Conservation (phyloP, 2,888 invertebrate genomes). For the Chrysolina americana region DNA sequence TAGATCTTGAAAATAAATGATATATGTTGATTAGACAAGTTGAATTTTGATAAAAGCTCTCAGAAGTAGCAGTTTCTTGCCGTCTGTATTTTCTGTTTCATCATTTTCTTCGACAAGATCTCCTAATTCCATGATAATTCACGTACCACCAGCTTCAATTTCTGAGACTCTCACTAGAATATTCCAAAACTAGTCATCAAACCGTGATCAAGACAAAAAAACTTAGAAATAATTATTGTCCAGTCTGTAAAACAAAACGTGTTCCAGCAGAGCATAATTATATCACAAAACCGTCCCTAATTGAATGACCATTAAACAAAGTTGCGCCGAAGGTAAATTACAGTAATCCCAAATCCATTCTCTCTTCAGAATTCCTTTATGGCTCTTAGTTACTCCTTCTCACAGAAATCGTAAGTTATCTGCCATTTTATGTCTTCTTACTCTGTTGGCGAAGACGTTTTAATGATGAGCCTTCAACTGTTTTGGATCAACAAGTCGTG, state of each 20-base stretch:
- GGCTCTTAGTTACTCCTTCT: conserved; percentile 1
- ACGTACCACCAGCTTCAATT: background rate
- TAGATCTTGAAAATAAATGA: too few species aligned
- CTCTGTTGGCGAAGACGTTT: conserved; percentile 13
- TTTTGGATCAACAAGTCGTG: conserved; percentile 24
- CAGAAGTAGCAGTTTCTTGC: too few species aligned
- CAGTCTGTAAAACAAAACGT: background rate
- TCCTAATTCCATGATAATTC: too few species aligned
- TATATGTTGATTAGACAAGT: too few species aligned
- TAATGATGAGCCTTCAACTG: conserved; percentile 24
- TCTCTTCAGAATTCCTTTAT: conserved; percentile 17
- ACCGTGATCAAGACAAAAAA: too few species aligned
- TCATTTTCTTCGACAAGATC: too few species aligned
- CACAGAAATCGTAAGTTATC: conserved; percentile 29
- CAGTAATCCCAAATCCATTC: conserved; percentile 26
- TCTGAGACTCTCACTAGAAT: background rate
- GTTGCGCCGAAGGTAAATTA: conserved; percentile 13
- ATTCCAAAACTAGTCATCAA: too few species aligned
- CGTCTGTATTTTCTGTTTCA: too few species aligned
- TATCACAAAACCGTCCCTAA: background rate
- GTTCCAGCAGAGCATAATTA: background rate
- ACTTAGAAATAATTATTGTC: too few species aligned
- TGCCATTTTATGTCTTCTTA: conserved; percentile 21
- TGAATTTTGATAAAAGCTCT: too few species aligned
- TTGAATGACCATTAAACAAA: conserved; percentile 25